Base-by-base conservation (phyloP, 2,797 vertebrate genomes). In the Notoglanidium macrostoma region DNA sequence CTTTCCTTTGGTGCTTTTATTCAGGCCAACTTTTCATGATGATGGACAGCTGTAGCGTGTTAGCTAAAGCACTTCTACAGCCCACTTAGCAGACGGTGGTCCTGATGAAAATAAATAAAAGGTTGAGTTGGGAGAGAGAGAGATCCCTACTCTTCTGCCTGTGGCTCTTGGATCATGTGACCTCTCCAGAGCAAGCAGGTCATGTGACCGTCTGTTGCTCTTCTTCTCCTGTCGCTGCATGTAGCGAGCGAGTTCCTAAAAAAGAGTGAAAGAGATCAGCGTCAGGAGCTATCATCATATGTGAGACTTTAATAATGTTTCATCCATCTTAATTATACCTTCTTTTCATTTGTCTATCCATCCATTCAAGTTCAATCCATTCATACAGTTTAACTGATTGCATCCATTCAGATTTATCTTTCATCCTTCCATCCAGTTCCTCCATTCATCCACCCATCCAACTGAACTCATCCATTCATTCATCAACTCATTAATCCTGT, bases 221-320 rank as follows among this genome's bases (percentile, higher is more conserved):
- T 94, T 95, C 0, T 96, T 93, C 92, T 96, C 96, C 81, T 96
- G 94, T 51, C 94, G 95, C 84, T 96, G 96, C 90, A 97, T 96
- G 78, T 94, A 96, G 23, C 89, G 94, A 9, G 96, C 96, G 7
- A 97, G 96, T 93, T 97, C 96, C 96, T 97, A 51, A 68, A 46
- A 81, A 21, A 67, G 26, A 80, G 12, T 9, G 7, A n/a, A 26
- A 40, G 19, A 26, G 32, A 40, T 59, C 1, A 23, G 55, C 32
- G 17, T 82, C 79, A 65, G 44, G n/a, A 49, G 80, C 21, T 1
- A 81, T 63, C 44, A 44, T 23, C 29, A 78, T 17, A 79, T 59
- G 5, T 14, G 10, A 59, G 1, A 79, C 19, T 23, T 23, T 79
- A 35, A 57, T 35, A 35, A 59, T 59, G 35, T 59, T 61, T 46